Evolutionary conservation across 2,888 invertebrate genomes (phyloP).

Genomic region (Graphium colonna): DNA sequence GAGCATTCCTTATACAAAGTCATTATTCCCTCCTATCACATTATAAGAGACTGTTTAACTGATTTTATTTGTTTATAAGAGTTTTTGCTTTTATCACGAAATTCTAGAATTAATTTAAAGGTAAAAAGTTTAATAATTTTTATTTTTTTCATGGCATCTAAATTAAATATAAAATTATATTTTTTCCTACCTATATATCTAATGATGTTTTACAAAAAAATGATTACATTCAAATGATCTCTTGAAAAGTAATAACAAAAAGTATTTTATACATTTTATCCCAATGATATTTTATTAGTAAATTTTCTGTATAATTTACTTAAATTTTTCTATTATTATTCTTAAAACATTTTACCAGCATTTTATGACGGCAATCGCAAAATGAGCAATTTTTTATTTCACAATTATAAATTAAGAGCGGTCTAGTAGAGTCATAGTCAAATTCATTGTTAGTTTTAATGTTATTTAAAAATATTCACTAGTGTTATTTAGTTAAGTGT

Average conservation of each 20-base stretch:
- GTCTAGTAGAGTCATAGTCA: conserved; percentile 24
- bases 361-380: background rate
- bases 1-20: no score
- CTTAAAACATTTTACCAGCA: conserved; percentile 1
- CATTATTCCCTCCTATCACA: no score
- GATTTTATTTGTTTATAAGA: no score
- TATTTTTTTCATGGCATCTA: conserved; percentile 1
- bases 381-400: background rate
- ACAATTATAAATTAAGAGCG: conserved; percentile 3
- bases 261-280: background rate
- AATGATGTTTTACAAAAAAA: background rate
- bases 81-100: no score
- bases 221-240: conserved; percentile 11
- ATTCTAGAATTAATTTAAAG: no score
- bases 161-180: conserved; percentile 1
- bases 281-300: conserved; percentile 8
- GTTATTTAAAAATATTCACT: conserved; percentile 8
- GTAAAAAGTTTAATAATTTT: no score
- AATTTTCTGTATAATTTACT: no score
- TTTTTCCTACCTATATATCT: conserved; percentile 1
- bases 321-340: background rate
- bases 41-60: no score
- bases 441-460: conserved; percentile 18
- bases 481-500: conserved; percentile 10
- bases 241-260: background rate